A percentile compares a stretch with the other conserved stretches of the same genome.
Evolutionary conservation across 2,113 vertebrate species (phyloP).

Genomic region (Stegostoma tigrinum): DNA sequence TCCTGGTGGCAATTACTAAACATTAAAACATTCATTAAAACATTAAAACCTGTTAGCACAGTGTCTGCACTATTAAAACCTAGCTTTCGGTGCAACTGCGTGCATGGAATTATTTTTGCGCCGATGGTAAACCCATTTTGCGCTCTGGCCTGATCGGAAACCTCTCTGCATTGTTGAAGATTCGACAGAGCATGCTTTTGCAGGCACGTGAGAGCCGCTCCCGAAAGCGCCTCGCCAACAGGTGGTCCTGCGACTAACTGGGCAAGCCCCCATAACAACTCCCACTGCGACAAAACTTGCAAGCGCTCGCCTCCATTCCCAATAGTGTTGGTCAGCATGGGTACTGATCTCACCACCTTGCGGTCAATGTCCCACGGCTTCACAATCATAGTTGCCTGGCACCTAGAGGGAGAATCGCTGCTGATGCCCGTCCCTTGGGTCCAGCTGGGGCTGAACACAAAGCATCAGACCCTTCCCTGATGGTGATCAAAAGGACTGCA

Average conservation of each 20-base stretch:
- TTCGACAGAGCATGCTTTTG: neutral
- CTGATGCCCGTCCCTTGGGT: too few relatives aligned
- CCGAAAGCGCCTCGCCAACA: neutral
- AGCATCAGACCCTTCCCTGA: too few relatives aligned
- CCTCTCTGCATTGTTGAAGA: neutral
- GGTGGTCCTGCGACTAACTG: too few relatives aligned
- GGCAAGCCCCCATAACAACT: neutral
- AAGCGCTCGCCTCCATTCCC: neutral
- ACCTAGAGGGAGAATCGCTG: neutral
- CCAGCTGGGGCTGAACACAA: too few relatives aligned
- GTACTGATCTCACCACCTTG: neutral
- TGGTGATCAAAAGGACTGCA: too few relatives aligned
- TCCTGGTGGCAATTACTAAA: neutral
- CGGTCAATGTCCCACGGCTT: neutral
- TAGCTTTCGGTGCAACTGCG: neutral
- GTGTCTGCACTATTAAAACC: neutral
- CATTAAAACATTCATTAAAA: neutral
- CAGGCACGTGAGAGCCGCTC: neutral
- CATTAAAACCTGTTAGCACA: neutral
- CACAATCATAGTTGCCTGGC: neutral
- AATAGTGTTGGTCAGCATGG: neutral
- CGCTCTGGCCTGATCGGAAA: neutral
- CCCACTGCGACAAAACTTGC: neutral
- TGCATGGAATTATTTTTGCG: neutral
- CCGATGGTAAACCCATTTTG: neutral